Base-by-base conservation (phyloP, 2,888 invertebrate genomes). In the Netelia virgata region DNA sequence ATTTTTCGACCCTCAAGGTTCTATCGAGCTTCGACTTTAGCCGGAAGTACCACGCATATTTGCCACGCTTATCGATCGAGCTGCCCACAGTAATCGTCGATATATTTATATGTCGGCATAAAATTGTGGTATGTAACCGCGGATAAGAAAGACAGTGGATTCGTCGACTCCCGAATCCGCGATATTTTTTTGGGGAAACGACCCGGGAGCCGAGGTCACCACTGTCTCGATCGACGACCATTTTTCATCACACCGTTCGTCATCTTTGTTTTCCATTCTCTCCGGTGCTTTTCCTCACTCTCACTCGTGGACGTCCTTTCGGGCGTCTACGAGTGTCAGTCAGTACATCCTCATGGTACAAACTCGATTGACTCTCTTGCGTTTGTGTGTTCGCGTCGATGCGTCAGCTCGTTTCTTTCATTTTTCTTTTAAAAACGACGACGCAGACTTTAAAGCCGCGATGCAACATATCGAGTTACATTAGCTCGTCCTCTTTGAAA, bases 271-370 rank as follows among this genome's bases (percentile, higher is more conserved):
- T 43, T 18, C 28, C 10, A 36, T 43, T 36, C 11, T 36, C 55
- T 36, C n/a, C 23, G 16, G 14, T 43, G 14, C 41, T 64, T 63
- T 63, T 61, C 10, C 11, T n/a, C 9, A 84, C 81, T 84, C 84
- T 74, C 84, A 85, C 84, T 85, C 82, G 84, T 82, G 84, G 82
- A 82, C 82, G 84, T 85, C 84, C 84, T 82, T 72, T 11, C 59
- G 84, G 82, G 82, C 84, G 84, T 82, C 84, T 82, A 82, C 84
- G 82, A 85, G 84, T 85, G 84, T 69, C 84, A 84, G 84, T 69
- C 55, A 14, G 61, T 53, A 14, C 23, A 18, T 41, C 8, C 11
- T 23, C 16, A 23, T 36, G 16, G 23, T 28, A 47, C 20, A 63
- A 63, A 23, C 41, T 18, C 63, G 10, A 36, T 73, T 16, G 11